Evolutionary conservation across 2,888 invertebrate genomes (phyloP).

Genomic region (Troilus luridus): DNA sequence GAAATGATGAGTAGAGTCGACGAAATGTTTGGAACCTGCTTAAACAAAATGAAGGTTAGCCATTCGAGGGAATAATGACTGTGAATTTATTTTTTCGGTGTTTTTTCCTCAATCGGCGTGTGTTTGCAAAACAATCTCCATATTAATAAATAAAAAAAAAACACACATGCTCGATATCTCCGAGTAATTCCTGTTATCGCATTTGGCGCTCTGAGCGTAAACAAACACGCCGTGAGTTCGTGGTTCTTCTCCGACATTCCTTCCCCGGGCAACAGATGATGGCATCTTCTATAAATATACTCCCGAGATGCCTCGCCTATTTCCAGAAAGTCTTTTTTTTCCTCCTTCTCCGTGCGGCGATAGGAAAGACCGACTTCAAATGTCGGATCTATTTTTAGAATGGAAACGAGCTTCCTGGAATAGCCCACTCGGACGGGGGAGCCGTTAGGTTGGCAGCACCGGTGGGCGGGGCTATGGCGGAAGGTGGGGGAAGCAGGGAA

Average conservation of each 20-base stretch:
- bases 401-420: slow-evolving; percentile 47
- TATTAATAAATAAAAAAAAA: background rate
- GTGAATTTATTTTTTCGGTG: background rate
- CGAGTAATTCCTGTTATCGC: background rate
- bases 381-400: slow-evolving; percentile 52
- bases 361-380: slow-evolving; percentile 38
- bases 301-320: background rate
- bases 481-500: background rate
- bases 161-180: background rate
- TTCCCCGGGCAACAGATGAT: background rate
- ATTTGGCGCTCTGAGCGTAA: background rate
- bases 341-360: background rate
- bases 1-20: too few relatives aligned
- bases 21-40: background rate
- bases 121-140: background rate
- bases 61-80: background rate
- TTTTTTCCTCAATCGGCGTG: background rate
- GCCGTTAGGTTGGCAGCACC: slow-evolving; percentile 40
- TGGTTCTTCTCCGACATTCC: background rate
- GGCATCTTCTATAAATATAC: slow-evolving; percentile 46
- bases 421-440: background rate
- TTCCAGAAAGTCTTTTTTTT: slow-evolving; percentile 44
- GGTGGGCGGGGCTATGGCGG: background rate
- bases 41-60: background rate
- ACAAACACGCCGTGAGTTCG: background rate